phyloP scores from a whole-genome alignment of 2,113 vertebrate species.

The Meles meles region DNA sequence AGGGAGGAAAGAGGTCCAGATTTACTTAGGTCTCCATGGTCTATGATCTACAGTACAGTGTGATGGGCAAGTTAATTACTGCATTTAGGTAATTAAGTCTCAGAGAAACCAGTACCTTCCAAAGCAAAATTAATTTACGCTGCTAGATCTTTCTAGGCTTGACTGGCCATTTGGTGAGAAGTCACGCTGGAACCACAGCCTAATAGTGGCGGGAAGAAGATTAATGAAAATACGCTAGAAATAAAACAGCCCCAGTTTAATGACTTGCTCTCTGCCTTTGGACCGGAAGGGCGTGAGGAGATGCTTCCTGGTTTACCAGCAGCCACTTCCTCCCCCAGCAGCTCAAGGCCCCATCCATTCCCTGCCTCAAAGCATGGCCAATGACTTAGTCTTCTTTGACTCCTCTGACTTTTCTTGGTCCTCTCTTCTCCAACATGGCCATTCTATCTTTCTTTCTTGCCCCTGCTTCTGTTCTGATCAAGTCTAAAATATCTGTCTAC shows the following conservation, averaged over 20 bases:
- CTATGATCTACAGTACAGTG: conserved; percentile 57
- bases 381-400: not conserved
- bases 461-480: not conserved
- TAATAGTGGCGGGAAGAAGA: not conserved
- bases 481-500: not conserved
- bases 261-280: not conserved
- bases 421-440: not conserved
- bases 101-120: conserved; percentile 51
- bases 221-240: not conserved
- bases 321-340: not conserved
- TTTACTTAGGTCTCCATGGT: not conserved
- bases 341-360: not conserved
- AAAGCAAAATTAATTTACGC: conserved; percentile 51
- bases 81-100: conserved; percentile 43
- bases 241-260: not conserved
- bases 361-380: not conserved
- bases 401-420: not conserved
- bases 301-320: not conserved
- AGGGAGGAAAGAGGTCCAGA: not conserved
- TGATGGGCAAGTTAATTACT: conserved; percentile 49
- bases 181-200: not conserved
- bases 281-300: not conserved
- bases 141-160: conserved; percentile 24
- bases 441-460: not conserved
- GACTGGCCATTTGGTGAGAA: conserved; percentile 29